A percentile compares a stretch with the other conserved stretches of the same genome.
Conservation (phyloP, 2,888 invertebrate genomes). For the Synergus japonicus region DNA sequence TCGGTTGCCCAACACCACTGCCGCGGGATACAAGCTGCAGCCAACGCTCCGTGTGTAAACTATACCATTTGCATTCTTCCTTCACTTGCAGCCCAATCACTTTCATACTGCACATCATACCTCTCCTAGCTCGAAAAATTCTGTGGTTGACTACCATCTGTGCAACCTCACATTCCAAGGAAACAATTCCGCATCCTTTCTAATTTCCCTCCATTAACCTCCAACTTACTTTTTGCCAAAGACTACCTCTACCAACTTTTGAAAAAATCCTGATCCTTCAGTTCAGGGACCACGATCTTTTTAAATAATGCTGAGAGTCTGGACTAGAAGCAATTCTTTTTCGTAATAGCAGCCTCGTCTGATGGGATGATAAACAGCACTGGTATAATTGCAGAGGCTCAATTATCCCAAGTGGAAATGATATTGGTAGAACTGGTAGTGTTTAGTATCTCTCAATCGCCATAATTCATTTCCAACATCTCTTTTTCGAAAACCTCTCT, state of each 20-base stretch:
- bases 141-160: conserved; percentile 23
- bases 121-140: conserved; percentile 12
- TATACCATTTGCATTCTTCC: conserved; percentile 38
- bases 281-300: not conserved
- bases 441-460: conserved; percentile 16
- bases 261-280: not conserved
- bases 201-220: conserved; percentile 7
- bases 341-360: conserved; percentile 34
- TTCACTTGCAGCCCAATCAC: conserved; percentile 35
- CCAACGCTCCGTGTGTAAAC: conserved; percentile 21
- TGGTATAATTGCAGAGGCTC: conserved; percentile 31
- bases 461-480: conserved; percentile 29
- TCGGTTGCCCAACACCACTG: conserved; percentile 33
- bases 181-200: conserved; percentile 32
- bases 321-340: conserved; percentile 34
- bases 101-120: conserved; percentile 35
- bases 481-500: conserved; percentile 22
- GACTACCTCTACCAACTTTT: conserved; percentile 7
- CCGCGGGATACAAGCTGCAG: conserved; percentile 24
- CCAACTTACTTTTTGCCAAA: not conserved
- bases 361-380: conserved; percentile 32
- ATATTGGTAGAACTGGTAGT: conserved; percentile 32
- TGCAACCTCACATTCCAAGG: conserved; percentile 6
- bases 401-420: conserved; percentile 37
- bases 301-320: conserved; percentile 11